Evolutionary conservation across 2,797 vertebrate species (phyloP).

Genomic region (Propithecus perrieri): DNA sequence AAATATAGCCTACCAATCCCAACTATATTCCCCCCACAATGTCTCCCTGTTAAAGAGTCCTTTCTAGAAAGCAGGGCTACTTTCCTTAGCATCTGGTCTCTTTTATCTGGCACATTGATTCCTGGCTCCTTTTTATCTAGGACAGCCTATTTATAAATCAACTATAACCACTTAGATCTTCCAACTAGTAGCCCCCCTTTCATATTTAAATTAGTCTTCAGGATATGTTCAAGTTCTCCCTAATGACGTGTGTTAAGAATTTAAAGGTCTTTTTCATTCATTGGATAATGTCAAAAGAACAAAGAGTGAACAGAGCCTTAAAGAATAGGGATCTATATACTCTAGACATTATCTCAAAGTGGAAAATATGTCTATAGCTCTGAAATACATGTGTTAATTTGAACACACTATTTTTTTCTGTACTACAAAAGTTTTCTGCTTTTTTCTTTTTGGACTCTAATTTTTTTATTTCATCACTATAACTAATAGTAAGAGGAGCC

Average conservation of each 20-base stretch:
- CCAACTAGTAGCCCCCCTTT: conserved; percentile 30
- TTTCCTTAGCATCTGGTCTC: conserved; percentile 72
- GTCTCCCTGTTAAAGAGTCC: conserved; percentile 7
- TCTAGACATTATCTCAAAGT: conserved; percentile 3
- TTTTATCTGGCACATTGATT: conserved; percentile 77
- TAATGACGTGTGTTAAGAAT: conserved; percentile 48
- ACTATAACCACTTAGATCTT: conserved; percentile 62
- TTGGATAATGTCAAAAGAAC: conserved; percentile 54
- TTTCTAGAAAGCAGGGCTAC: conserved; percentile 65
- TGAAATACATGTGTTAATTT: neutral
- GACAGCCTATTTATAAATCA: conserved; percentile 74
- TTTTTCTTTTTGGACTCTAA: conserved; percentile 6
- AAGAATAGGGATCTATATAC: neutral
- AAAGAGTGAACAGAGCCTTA: conserved; percentile 33
- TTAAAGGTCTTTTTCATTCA: conserved; percentile 48
- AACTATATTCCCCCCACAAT: neutral
- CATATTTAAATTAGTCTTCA: conserved; percentile 67
- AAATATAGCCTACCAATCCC: neutral
- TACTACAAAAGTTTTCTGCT: neutral
- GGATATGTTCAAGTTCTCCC: conserved; percentile 22
- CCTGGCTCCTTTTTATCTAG: conserved; percentile 75
- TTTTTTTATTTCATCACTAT: neutral
- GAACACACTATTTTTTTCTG: neutral
- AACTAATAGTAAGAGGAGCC: neutral
- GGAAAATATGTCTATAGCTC: neutral